Conservation (phyloP, 35 echinoderm and acorn worm species). For the Strongylocentrotus purpuratus region DNA sequence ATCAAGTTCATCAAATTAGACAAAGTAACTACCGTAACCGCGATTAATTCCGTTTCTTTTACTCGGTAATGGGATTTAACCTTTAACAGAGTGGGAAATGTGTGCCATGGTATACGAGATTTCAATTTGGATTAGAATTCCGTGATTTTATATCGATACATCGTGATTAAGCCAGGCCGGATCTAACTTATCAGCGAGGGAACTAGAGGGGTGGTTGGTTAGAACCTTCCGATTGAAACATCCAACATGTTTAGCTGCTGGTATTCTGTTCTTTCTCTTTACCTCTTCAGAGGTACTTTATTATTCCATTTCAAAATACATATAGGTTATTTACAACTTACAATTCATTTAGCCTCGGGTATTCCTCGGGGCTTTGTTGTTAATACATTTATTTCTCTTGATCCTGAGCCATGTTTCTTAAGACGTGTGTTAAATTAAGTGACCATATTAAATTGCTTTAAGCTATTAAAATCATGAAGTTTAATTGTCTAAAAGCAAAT, state of each 20-base stretch:
- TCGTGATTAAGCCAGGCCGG: background rate
- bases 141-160: background rate
- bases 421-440: too few species aligned
- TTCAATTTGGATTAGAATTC: background rate
- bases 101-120: background rate
- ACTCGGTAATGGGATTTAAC: background rate
- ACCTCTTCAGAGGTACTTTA: too few species aligned
- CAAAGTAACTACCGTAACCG: conserved; percentile 1
- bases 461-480: too few species aligned
- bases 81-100: background rate
- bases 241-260: too few species aligned
- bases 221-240: background rate
- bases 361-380: too few species aligned
- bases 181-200: background rate
- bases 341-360: too few species aligned
- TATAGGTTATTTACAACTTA: too few species aligned
- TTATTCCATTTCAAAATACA: too few species aligned
- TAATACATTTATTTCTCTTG: background rate
- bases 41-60: background rate
- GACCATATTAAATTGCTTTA: too few species aligned
- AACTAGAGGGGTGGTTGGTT: background rate
- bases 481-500: too few species aligned
- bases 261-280: too few species aligned
- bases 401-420: background rate
- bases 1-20: background rate